Conservation (phyloP, 2,113 vertebrate genomes). For the Protobothrops flavoviridis region DNA sequence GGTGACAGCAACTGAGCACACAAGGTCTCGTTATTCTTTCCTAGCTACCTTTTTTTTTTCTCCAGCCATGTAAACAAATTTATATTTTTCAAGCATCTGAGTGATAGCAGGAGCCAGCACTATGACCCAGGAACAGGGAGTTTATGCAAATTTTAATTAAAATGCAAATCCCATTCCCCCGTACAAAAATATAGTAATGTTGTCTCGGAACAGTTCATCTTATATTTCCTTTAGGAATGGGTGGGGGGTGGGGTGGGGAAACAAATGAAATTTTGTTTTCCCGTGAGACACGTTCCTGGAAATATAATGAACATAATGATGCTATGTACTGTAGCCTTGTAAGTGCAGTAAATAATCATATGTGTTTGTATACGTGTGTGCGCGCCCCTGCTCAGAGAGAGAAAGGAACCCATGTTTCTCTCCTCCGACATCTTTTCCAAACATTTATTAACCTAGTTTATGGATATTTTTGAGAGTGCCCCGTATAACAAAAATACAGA, state of each 20-base stretch:
- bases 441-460: not conserved
- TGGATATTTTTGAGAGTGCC: not conserved
- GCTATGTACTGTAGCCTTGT: not conserved
- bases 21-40: constrained; percentile 48
- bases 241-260: not conserved
- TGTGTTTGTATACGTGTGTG: not conserved
- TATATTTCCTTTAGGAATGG: not conserved
- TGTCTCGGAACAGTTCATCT: not conserved
- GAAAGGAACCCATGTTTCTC: not conserved
- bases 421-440: not conserved
- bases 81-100: constrained; percentile 54
- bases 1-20: constrained; percentile 44
- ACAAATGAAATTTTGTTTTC: not conserved
- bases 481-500: not conserved
- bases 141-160: constrained; percentile 62
- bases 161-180: constrained; percentile 54
- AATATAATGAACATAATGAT: not conserved
- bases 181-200: constrained; percentile 40
- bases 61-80: constrained; percentile 61
- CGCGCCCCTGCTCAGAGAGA: not conserved
- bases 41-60: constrained; percentile 53
- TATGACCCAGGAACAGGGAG: constrained; percentile 35
- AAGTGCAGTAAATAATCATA: not conserved
- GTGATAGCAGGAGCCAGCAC: constrained; percentile 57
- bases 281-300: constrained; percentile 3